Evolutionary conservation across 2,797 vertebrate species (phyloP).

Genomic region (Scolopax bukidnonensis): DNA sequence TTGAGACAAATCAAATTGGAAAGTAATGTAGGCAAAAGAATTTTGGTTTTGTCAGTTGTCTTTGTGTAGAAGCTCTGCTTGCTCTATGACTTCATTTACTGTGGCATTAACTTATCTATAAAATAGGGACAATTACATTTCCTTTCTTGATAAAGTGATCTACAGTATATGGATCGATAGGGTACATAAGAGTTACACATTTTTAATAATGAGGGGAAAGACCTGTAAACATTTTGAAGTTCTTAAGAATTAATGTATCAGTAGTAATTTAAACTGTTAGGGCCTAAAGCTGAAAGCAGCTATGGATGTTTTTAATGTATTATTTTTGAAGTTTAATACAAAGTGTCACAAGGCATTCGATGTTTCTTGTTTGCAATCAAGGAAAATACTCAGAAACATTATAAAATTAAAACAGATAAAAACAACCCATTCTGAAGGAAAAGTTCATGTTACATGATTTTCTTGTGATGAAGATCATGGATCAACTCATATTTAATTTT

Average conservation of each 20-base stretch:
- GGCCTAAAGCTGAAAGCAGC: background rate
- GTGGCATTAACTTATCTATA: background rate
- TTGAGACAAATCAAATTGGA: background rate
- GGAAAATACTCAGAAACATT: background rate
- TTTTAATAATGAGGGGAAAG: slow-evolving; percentile 8
- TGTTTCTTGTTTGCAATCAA: background rate
- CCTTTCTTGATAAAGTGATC: background rate
- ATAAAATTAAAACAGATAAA: background rate
- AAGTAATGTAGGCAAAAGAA: background rate
- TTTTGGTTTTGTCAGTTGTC: background rate
- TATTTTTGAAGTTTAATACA: slow-evolving; percentile 7
- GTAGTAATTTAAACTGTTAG: background rate
- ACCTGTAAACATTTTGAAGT: background rate
- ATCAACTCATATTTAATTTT: background rate
- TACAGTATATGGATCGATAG: background rate
- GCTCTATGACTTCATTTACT: background rate
- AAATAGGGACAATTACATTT: background rate
- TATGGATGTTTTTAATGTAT: background rate
- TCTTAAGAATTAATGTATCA: background rate
- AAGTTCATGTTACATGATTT: background rate
- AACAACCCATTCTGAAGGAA: background rate
- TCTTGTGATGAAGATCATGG: background rate
- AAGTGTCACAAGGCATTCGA: background rate
- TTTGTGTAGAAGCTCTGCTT: background rate
- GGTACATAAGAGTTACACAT: background rate